phyloP scores from a whole-genome alignment of 2,888 invertebrate genomes.

The Sminthurides aquaticus region DNA sequence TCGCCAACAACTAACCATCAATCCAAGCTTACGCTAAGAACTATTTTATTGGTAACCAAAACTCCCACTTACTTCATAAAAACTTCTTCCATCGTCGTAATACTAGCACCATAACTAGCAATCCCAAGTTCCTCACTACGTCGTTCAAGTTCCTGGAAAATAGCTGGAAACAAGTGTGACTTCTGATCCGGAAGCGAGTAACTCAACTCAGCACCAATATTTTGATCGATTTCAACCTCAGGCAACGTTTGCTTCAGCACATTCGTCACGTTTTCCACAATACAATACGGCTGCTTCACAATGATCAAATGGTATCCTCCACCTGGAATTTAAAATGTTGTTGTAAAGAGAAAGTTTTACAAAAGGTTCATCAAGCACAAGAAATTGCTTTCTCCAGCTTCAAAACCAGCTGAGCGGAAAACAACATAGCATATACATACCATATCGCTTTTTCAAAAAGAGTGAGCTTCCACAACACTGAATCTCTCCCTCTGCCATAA shows the following conservation, averaged over 20 bases:
- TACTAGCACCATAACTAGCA: constrained; percentile 63
- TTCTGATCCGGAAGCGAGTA: constrained; percentile 60
- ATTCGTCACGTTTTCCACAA: constrained; percentile 51
- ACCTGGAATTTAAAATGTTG: constrained; percentile 12
- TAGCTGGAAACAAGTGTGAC: constrained; percentile 57
- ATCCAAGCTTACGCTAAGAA: too few species aligned
- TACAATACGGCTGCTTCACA: constrained; percentile 52
- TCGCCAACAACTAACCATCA: too few species aligned
- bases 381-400: too few species aligned
- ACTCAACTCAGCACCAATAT: constrained; percentile 68
- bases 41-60: too few species aligned
- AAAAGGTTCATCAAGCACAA: too few species aligned
- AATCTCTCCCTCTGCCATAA: constrained; percentile 66
- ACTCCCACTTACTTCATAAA: constrained; percentile 52
- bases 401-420: too few species aligned
- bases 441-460: constrained; percentile 63
- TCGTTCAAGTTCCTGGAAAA: constrained; percentile 62
- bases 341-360: not conserved
- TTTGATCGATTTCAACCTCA: constrained; percentile 57
- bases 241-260: constrained; percentile 60
- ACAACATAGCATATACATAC: too few species aligned
- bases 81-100: constrained; percentile 41
- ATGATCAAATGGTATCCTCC: constrained; percentile 68
- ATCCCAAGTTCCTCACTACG: constrained; percentile 57
- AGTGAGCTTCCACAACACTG: constrained; percentile 74